Base-by-base conservation (phyloP, 2,797 vertebrate species). In the Acanthis flammea region DNA sequence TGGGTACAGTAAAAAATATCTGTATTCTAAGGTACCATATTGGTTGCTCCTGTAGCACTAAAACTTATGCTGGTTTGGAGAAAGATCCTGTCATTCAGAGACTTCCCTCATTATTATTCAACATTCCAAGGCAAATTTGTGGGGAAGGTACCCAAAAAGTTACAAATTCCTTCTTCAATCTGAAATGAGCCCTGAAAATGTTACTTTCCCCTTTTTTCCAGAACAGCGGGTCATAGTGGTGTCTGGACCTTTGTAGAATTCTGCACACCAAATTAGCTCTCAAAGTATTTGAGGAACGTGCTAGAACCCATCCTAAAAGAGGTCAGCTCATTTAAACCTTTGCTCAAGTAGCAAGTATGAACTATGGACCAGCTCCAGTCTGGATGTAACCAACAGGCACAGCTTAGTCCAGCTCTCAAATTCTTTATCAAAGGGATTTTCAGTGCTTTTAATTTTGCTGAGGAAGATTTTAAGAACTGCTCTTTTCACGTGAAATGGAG, bases 261-360 rank as follows among this genome's bases (percentile, higher is more conserved):
- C 42, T 65, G 37, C 14, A 24, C 19, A 42, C 22, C 25, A 72
- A 44, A 86, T 17, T 11, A 88, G 11, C 37, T 57, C 28, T 61
- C 12, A 7, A 47, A 58, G 12, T 31, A 65, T 31, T 77, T 37
- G 47, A 57, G 35, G 35, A 45, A 25, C 0, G 0, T 74, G 71
- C 15, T 35, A 48, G n/a, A 82, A 5, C 11, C 33, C 54, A 18
- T 39, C 30, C 84, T 33, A 37, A 54, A 53, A 54, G 24, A 76
- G 23, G 19, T 17, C 31, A 54, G 17, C 12, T 72, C 73, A 54
- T n/a, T 33, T 67, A 33, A 84, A 73, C 9, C 15, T 71, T 51
- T 60, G 58, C 23, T 57, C 22, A 24, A 1, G 2, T 9, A 77
- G 35, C 19, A 35, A n/a, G 2, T 42, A 22, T 6, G 47, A 73